These are phyloP conservation scores for Plestiodon gilberti DNA, from an alignment of 2,113 vertebrate species.

Conservation along the genomic window DNA sequence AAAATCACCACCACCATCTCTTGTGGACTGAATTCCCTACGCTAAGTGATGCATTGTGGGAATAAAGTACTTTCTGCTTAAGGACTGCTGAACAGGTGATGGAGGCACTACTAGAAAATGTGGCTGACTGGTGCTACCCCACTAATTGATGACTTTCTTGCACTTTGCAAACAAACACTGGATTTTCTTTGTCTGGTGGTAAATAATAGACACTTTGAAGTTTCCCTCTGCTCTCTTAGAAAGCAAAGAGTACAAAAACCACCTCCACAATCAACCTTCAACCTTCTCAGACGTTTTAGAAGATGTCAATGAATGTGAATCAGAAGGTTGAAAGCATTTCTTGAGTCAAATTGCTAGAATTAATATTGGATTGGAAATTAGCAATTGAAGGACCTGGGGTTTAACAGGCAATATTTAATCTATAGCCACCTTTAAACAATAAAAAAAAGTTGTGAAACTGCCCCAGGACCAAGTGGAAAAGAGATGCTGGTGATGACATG, in stretches of 20 bases:
- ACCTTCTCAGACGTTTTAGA: constrained; percentile 1
- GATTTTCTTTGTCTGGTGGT: constrained; percentile 61
- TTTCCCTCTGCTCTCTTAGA: constrained; percentile 55
- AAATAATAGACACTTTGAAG: constrained; percentile 63
- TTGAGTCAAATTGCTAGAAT: background rate
- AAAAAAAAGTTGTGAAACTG: background rate
- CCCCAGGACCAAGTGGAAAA: background rate
- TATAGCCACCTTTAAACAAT: background rate
- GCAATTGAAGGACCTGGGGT: background rate
- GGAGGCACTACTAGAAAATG: accelerated
- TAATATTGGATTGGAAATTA: background rate
- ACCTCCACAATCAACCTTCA: constrained; percentile 54
- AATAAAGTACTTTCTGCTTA: background rate
- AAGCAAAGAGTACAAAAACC: constrained; percentile 65
- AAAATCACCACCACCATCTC: background rate
- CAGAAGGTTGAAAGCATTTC: background rate
- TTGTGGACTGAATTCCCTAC: background rate
- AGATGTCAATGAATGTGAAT: background rate
- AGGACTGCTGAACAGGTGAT: background rate
- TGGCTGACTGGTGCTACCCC: constrained; percentile 22
- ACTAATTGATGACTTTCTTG: constrained; percentile 59
- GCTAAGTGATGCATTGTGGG: background rate
- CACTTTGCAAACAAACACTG: constrained; percentile 54
- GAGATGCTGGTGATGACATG: too few relatives aligned
- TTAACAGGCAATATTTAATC: background rate